Evolutionary conservation across 2,888 invertebrate species (phyloP), one percentile per base, ranked within the genome.

Genomic region (Sinhomidia bicolor): DNA sequence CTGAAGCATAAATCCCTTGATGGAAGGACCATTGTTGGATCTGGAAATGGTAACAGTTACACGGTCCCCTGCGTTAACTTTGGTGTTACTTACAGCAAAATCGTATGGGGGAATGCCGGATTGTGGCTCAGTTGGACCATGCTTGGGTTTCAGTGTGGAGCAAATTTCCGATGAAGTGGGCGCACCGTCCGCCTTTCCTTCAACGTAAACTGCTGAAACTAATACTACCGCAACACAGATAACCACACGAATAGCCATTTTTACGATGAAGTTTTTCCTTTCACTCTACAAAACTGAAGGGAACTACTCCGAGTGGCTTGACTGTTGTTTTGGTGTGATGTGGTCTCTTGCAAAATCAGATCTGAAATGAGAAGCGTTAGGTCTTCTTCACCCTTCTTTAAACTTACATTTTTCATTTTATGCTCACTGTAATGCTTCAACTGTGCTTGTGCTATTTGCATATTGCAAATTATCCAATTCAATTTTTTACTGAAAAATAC

Each of bases 1-100:
- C 68, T 90, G 90, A 0, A 91, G 82, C n/a, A 91, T n/a, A 57
- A 90, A 89, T 23, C 91, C 91, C 57, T 90, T 82, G 88, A 91
- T 60, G 9, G 47, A 41, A 4, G n/a, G 44, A 9, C 57, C 83
- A 5, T n/a, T 17, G 5, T 57, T 0, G 7, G 62, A 17, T 9
- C 23, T 32, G 0, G 26, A 7, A 44, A 89, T 89, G 29, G 78
- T 90, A 10, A 91, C 57, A 2, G 82, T 86, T 0, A 91, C 89
- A 1, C 20, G 12, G 44, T 86, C 87, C 41, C 89, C 89, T n/a
- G 85, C 47, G 14, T 76, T 68, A n/a, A 89, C 89, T 9, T 57
- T 79, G 0, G 82, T 78, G 7, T 79, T 90, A 57, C 84, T 82
- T 29, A 90, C 36, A 3, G 47, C 26, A 0, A 90, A 41, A 1